A percentile compares a stretch with the other conserved stretches of the same genome.
Evolutionary conservation across 53 echinoderm and acorn worm genomes (phyloP).

Genomic region (Apostichopus leukothele): DNA sequence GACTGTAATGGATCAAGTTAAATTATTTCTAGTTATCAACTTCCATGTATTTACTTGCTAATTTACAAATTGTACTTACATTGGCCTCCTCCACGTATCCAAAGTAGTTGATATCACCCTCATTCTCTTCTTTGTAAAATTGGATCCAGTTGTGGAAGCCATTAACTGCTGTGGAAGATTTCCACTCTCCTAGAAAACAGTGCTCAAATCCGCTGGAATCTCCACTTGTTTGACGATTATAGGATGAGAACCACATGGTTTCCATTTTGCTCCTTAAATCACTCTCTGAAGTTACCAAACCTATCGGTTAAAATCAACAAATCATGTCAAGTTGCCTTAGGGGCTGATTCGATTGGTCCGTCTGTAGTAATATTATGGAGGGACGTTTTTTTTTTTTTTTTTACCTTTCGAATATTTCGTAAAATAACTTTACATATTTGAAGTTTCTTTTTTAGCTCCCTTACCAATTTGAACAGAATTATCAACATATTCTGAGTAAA

Average conservation of each 20-base stretch:
- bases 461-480: too few species aligned
- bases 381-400: too few species aligned
- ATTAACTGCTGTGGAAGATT: slow-evolving; percentile 58
- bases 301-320: neutral
- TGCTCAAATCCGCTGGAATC: slow-evolving; percentile 88
- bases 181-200: slow-evolving; percentile 75
- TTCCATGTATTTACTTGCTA: neutral
- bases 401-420: too few species aligned
- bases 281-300: slow-evolving; percentile 40
- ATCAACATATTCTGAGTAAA: too few species aligned
- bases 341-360: too few species aligned
- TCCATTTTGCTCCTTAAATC: slow-evolving; percentile 53
- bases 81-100: slow-evolving; percentile 65
- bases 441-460: too few species aligned
- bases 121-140: slow-evolving; percentile 64
- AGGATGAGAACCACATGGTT: slow-evolving; percentile 61
- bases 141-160: slow-evolving; percentile 84
- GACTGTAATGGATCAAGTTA: too few species aligned
- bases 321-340: too few species aligned
- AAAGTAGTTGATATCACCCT: slow-evolving; percentile 63
- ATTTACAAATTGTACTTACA: neutral
- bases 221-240: slow-evolving; percentile 49
- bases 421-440: too few species aligned
- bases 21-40: too few species aligned
- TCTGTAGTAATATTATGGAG: too few species aligned